Base-by-base conservation (phyloP, 2,888 invertebrate genomes). In the Oscheius sp. region DNA sequence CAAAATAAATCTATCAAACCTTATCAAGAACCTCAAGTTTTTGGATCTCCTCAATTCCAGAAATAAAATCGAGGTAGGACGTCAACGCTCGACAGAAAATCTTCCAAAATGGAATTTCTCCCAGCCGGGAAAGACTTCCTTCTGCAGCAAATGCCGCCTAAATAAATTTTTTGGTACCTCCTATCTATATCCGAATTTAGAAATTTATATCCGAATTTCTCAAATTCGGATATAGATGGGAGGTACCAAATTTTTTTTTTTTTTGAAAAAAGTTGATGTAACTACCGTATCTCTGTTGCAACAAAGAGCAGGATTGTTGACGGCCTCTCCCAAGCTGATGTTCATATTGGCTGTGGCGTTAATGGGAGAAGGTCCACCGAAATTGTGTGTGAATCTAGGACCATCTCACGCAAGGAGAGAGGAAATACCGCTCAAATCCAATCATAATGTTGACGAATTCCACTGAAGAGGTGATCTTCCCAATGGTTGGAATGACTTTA, bases 241-340 rank as follows among this genome's bases (percentile, higher is more conserved):
- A n/a, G n/a, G n/a, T n/a, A n/a, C n/a, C n/a, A n/a, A n/a, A n/a
- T n/a, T n/a, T n/a, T n/a, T n/a, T n/a, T n/a, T n/a, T n/a, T n/a
- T n/a, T n/a, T n/a, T 42, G 42, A 42, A 48, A 4, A 6, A 10
- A 20, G 25, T 20, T 48, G 4, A 25, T 23, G 34, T n/a, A 48
- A 15, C 25, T 5, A 55, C 55, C n/a, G 55, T 55, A 55, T 55
- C 55, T 20, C 55, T 33, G 33, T 55, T n/a, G 23, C 55, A 55
- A 2, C 33, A 55, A 34, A 55, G 55, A 55, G 55, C 15, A 2
- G 55, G 55, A 34, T 55, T 55, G 37, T 55, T 55, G 17, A 55
- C 34, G n/a, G 2, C 55, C 25, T 55, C 55, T 33, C 55, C 55
- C n/a, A 55, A 34, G 20, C 55, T 55, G 55, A 55, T 33, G 20